These are phyloP conservation scores for Donacobius atricapilla DNA, from an alignment of 2,113 vertebrate species.

Conservation along the genomic window DNA sequence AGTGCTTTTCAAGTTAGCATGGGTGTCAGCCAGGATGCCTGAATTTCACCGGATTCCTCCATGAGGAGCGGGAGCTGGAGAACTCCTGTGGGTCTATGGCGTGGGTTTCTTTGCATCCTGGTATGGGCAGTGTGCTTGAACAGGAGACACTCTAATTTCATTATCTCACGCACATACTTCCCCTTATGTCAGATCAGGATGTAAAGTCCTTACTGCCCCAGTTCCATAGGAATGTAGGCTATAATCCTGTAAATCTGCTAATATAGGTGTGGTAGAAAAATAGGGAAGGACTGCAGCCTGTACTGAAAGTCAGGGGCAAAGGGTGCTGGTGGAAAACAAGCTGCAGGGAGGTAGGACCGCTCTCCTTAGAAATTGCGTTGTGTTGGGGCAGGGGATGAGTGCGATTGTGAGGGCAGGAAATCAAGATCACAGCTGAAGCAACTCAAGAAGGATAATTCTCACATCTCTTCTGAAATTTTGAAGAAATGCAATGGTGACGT, in stretches of 20 bases:
- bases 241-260: conserved; percentile 22
- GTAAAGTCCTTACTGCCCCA: conserved; percentile 29
- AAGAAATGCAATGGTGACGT: not conserved
- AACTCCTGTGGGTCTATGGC: not conserved
- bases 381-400: accelerated
- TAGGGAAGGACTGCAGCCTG: not conserved
- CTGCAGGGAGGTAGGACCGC: not conserved
- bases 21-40: not conserved
- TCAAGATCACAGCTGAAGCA: not conserved
- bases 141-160: not conserved
- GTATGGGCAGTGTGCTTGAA: not conserved
- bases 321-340: not conserved
- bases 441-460: not conserved
- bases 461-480: not conserved
- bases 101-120: not conserved
- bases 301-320: not conserved
- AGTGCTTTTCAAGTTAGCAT: not conserved
- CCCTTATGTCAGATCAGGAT: not conserved
- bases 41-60: not conserved
- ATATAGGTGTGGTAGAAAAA: not conserved
- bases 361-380: not conserved
- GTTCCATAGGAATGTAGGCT: not conserved
- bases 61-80: not conserved
- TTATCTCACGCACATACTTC: not conserved
- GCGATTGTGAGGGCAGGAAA: not conserved